These are phyloP conservation scores for Haliaeetus leucogaster DNA, from an alignment of 2,113 vertebrate species.

Conservation along the genomic window DNA sequence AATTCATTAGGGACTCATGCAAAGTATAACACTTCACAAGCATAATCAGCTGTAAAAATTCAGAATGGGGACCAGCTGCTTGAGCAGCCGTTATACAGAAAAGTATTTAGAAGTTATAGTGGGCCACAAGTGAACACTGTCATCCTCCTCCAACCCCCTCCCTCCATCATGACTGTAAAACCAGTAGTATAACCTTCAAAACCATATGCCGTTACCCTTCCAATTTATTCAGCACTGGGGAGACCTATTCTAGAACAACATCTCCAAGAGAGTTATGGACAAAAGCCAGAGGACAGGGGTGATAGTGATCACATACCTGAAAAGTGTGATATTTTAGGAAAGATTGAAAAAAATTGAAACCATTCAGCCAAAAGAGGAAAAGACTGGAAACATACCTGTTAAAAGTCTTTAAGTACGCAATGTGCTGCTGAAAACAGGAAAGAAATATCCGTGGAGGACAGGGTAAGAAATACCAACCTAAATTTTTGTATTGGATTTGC, in stretches of 20 bases:
- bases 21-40: slow-evolving; percentile 15
- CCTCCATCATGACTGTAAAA: neutral
- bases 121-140: neutral
- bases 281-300: neutral
- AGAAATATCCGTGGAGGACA: neutral
- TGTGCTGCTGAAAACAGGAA: neutral
- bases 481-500: neutral
- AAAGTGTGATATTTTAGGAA: neutral
- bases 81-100: neutral
- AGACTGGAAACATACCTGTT: neutral
- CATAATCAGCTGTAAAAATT: slow-evolving; percentile 48
- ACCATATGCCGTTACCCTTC: neutral
- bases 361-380: neutral
- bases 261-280: neutral
- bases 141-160: neutral
- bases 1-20: neutral
- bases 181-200: neutral
- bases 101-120: neutral
- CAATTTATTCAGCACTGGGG: neutral
- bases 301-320: neutral
- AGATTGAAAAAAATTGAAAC: neutral
- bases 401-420: neutral
- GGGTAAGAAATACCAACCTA: neutral
- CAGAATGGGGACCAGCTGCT: neutral
- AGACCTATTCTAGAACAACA: neutral